phyloP scores from a whole-genome alignment of 2,113 vertebrate genomes.

The Gymnocephalus cernua region DNA sequence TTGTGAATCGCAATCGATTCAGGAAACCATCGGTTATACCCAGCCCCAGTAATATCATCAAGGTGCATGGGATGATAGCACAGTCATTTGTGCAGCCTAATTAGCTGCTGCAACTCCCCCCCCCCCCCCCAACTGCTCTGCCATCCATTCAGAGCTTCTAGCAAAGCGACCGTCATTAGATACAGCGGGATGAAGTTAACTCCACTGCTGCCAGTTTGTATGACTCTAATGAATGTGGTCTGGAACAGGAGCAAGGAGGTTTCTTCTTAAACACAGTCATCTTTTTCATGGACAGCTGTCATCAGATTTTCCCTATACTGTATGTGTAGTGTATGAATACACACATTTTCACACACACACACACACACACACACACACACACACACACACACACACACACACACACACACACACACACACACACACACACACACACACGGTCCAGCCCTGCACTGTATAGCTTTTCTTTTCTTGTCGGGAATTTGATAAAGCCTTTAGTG shows the following conservation, averaged over 20 bases:
- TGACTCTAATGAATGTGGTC: constrained; percentile 1
- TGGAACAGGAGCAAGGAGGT: constrained; percentile 25
- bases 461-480: constrained; percentile 62
- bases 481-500: constrained; percentile 73
- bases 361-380: neutral
- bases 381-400: neutral
- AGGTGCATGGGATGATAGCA: constrained; percentile 71
- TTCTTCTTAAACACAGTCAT: constrained; percentile 30
- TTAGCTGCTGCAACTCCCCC: constrained; percentile 71
- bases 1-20: too few relatives aligned
- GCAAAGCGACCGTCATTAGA: constrained; percentile 65
- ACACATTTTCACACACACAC: too few relatives aligned
- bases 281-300: constrained; percentile 30
- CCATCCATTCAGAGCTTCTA: constrained; percentile 69
- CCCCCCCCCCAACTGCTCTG: constrained; percentile 40
- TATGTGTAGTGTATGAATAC: constrained; percentile 19
- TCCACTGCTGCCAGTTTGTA: constrained; percentile 21
- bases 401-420: too few relatives aligned
- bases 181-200: constrained; percentile 42
- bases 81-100: constrained; percentile 78
- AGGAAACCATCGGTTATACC: too few relatives aligned
- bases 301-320: constrained; percentile 24
- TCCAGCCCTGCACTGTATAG: constrained; percentile 42
- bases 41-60: constrained; percentile 57
- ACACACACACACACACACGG: neutral